Percentiles rank a stretch among this genome's conserved stretches.
Evolutionary conservation across 2,888 invertebrate genomes (phyloP).

Genomic region (Oxytorus armatus): DNA sequence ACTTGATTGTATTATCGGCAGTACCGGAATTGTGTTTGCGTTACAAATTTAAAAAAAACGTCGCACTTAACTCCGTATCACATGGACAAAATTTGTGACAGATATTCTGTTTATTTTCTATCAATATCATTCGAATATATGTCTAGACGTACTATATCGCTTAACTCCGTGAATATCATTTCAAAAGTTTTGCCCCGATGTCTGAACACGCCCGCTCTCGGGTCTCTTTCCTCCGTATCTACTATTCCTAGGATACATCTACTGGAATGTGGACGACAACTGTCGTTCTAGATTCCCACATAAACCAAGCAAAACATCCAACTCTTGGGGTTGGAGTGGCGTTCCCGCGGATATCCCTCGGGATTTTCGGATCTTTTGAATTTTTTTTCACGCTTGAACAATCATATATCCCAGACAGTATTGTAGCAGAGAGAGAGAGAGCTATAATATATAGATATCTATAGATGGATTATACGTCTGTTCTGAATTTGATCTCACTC

Average conservation of each 20-base stretch:
- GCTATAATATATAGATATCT: background rate
- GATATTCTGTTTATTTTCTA: background rate
- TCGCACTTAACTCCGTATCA: background rate
- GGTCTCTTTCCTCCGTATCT: background rate
- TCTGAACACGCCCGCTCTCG: constrained; percentile 7
- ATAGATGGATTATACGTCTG: constrained; percentile 7
- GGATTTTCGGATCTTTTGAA: constrained; percentile 30
- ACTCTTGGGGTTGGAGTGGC: constrained; percentile 13
- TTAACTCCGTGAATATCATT: constrained; percentile 4
- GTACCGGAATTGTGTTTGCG: too few species aligned
- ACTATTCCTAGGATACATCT: background rate
- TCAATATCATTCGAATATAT: background rate
- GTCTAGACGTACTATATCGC: background rate
- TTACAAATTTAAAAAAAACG: too few species aligned
- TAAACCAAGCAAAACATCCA: constrained; percentile 34
- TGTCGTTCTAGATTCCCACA: constrained; percentile 4
- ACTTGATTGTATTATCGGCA: too few species aligned
- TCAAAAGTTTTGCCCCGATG: constrained; percentile 19
- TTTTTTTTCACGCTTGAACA: constrained; percentile 54
- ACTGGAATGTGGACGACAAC: constrained; percentile 1
- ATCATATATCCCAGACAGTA: constrained; percentile 31
- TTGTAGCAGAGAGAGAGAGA: background rate
- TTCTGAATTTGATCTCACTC: constrained; percentile 23
- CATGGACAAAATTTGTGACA: background rate
- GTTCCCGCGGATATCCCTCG: constrained; percentile 12